Conservation (phyloP, 2,113 vertebrate species). For the Pelodiscus sinensis region DNA sequence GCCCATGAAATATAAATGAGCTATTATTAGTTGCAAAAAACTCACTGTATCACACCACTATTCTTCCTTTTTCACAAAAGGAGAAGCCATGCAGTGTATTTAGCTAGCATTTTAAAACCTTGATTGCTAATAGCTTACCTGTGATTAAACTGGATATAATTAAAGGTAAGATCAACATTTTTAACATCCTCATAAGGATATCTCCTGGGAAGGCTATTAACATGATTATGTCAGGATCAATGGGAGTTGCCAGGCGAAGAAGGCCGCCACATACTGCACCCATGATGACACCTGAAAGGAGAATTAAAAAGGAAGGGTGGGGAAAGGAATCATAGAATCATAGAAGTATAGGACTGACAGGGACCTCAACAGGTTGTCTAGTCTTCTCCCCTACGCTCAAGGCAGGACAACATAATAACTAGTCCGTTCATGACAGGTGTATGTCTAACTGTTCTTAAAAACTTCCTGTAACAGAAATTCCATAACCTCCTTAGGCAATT, state of each 20-base stretch:
- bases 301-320: background rate
- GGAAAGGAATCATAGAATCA: background rate
- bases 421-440: background rate
- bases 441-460: background rate
- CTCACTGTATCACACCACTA: background rate
- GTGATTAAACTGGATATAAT: conserved; percentile 99
- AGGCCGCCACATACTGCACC: conserved; percentile 90
- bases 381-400: background rate
- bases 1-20: background rate
- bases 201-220: conserved; percentile 97
- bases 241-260: conserved; percentile 90
- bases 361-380: background rate
- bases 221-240: conserved; percentile 96
- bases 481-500: background rate
- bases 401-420: background rate
- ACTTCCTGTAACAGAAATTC: background rate
- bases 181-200: conserved; percentile 99
- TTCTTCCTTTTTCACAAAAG: conserved; percentile 7
- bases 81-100: conserved; percentile 11
- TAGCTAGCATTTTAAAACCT: conserved; percentile 50
- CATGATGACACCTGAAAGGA: conserved; percentile 89
- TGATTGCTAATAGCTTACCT: conserved; percentile 80
- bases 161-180: conserved; percentile 98
- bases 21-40: background rate
- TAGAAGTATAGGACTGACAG: background rate